Percentiles rank a stretch among this genome's conserved stretches.
These are phyloP conservation scores for Python bivittatus DNA, from an alignment of 2,113 vertebrate genomes.

Conservation along the genomic window DNA sequence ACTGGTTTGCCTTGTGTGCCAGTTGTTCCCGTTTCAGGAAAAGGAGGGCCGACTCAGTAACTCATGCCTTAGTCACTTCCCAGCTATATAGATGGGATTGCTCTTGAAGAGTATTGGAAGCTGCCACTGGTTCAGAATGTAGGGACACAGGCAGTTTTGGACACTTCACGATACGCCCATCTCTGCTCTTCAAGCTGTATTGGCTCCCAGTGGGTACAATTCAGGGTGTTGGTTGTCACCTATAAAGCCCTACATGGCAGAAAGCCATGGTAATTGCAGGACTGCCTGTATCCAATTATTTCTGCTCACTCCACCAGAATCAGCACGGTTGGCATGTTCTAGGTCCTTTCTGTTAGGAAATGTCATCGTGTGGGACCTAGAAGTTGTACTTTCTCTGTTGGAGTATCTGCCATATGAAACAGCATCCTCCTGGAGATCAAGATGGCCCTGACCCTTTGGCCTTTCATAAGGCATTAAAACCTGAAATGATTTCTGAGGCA, in stretches of 20 bases:
- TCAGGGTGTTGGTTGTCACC: background rate
- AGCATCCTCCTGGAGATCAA: background rate
- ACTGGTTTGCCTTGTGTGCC: background rate
- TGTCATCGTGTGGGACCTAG: background rate
- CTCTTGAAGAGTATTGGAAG: background rate
- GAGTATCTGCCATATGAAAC: background rate
- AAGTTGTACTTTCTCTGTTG: background rate
- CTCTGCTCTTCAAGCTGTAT: background rate
- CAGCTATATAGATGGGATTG: background rate
- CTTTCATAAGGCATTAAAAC: background rate
- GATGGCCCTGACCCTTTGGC: background rate
- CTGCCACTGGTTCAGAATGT: background rate
- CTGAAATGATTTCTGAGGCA: background rate
- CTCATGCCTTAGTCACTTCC: background rate
- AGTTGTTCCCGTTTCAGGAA: no score
- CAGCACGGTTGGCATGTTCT: background rate
- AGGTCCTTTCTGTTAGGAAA: background rate
- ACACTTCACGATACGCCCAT: background rate
- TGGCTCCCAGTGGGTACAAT: background rate
- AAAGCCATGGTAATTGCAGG: background rate
- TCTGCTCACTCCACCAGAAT: background rate
- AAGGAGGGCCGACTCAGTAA: no score
- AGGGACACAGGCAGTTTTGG: background rate
- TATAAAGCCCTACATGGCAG: background rate
- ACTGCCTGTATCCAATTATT: background rate